Evolutionary conservation across 2,797 vertebrate species (phyloP), one percentile per base, ranked within the genome.

Genomic region (Lacerta agilis): DNA sequence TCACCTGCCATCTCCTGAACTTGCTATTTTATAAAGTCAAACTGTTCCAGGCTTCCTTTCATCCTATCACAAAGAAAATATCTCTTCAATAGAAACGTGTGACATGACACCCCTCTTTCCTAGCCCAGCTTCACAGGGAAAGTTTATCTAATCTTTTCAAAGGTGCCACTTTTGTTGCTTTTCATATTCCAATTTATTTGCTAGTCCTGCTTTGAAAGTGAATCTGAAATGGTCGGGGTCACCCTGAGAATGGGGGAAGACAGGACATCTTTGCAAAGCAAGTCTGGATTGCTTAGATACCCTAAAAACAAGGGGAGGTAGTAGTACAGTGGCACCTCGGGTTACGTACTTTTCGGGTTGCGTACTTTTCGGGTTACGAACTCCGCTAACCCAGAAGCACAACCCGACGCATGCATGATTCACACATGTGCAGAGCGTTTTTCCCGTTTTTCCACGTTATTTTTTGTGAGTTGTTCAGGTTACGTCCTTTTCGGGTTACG

Each of bases 111-210:
- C 5, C 27, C 15, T 67, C 29, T 87, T 82, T 82, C 72, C 18
- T 55, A 36, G 7, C 64, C 36, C 8, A 3, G 41, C 43, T 84
- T 73, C 67, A 61, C 25, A 88, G 55, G 36, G 2, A 72, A 72
- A 81, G 49, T 3, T 11, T 64, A 79, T 1, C 67, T 78, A 78
- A 43, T 58, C 67, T 64, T 61, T 88, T 71, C 27, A 88, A 79
- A 83, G 29, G 3, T 72, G 66, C 18, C 64, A 80, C 33, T 87
- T 38, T 49, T 9, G 15, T 45, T 75, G 55, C 36, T 71, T 88
- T 84, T 79, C 33, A 36, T 73, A 79, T 79, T 43, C 23, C 49
- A 71, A 84, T 67, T 69, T 88, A 76, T 77, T 71, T 77, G 18
- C 25, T 43, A 6, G 3, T 72, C 69, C 45, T 55, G 29, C 23